A percentile compares a stretch with the other conserved stretches of the same genome.
Conservation (phyloP, 2,888 invertebrate species). For the Pseudococcus viburni region DNA sequence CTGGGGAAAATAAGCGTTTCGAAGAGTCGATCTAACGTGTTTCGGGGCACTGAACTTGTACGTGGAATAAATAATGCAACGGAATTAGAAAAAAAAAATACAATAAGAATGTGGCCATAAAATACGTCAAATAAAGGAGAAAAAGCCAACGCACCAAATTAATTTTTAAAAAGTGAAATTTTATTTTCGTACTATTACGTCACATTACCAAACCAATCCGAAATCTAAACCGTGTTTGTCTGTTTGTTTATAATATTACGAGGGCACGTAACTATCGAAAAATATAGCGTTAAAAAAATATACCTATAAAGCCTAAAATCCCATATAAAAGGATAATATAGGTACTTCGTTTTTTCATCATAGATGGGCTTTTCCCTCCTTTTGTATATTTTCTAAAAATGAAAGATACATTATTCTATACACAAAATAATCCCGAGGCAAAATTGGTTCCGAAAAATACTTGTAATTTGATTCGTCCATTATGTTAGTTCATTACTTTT, state of each 20-base stretch:
- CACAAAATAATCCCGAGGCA: not conserved
- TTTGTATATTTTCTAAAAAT: too few species aligned
- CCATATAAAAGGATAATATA: too few species aligned
- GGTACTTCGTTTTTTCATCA: not conserved
- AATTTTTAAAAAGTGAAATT: slow-evolving; percentile 43
- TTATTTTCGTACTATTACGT: slow-evolving; percentile 20
- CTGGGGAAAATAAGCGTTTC: slow-evolving; percentile 17
- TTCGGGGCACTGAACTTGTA: slow-evolving; percentile 21
- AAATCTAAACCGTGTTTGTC: not conserved
- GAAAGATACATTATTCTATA: too few species aligned
- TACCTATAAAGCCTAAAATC: not conserved
- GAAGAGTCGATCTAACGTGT: slow-evolving; percentile 10
- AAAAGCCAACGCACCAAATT: not conserved
- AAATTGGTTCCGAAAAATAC: not conserved
- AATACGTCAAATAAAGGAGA: not conserved
- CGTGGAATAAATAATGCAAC: slow-evolving; percentile 27
- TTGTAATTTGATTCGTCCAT: not conserved
- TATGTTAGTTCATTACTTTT: not conserved
- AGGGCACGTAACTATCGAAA: not conserved
- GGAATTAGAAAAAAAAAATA: slow-evolving; percentile 16
- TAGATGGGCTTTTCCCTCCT: too few species aligned
- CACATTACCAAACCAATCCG: slow-evolving; percentile 11
- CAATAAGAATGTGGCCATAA: slow-evolving; percentile 34
- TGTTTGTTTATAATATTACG: not conserved
- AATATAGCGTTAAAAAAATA: not conserved